Evolutionary conservation across 2,888 invertebrate genomes (phyloP).

Genomic region (Venusia cambrica): DNA sequence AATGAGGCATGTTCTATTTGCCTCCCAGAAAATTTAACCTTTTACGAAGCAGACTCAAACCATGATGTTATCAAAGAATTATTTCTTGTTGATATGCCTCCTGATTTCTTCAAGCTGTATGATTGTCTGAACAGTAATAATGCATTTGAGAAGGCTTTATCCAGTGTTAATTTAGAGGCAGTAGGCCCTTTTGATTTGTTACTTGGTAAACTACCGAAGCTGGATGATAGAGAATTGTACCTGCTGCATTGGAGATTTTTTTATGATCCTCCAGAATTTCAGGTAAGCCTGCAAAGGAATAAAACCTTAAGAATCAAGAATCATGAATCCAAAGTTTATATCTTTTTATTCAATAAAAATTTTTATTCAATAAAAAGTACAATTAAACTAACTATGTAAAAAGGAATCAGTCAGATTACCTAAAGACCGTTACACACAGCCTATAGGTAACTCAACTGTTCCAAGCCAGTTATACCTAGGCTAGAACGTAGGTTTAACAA

Average conservation of each 20-base stretch:
- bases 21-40: constrained; percentile 50
- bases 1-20: constrained; percentile 19
- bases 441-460: too few relatives aligned
- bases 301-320: too few relatives aligned
- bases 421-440: too few relatives aligned
- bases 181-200: constrained; percentile 95
- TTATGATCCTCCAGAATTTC: constrained; percentile 97
- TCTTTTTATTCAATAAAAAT: too few relatives aligned
- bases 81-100: constrained; percentile 92
- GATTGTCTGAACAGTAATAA: constrained; percentile 84
- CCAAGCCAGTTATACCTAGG: too few relatives aligned
- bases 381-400: too few relatives aligned
- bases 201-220: constrained; percentile 80
- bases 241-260: constrained; percentile 94
- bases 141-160: constrained; percentile 82
- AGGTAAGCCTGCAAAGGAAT: too few relatives aligned
- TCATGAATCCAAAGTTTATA: too few relatives aligned
- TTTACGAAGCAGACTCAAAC: constrained; percentile 68
- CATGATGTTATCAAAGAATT: constrained; percentile 84
- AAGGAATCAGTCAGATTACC: too few relatives aligned
- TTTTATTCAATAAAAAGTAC: too few relatives aligned
- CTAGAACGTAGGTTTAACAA: too few relatives aligned
- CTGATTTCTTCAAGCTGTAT: constrained; percentile 94
- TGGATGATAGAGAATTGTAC: constrained; percentile 82
- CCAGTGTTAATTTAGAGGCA: constrained; percentile 84